Base-by-base conservation (phyloP, 2,113 vertebrate species). In the Eupsittula cactorum region DNA sequence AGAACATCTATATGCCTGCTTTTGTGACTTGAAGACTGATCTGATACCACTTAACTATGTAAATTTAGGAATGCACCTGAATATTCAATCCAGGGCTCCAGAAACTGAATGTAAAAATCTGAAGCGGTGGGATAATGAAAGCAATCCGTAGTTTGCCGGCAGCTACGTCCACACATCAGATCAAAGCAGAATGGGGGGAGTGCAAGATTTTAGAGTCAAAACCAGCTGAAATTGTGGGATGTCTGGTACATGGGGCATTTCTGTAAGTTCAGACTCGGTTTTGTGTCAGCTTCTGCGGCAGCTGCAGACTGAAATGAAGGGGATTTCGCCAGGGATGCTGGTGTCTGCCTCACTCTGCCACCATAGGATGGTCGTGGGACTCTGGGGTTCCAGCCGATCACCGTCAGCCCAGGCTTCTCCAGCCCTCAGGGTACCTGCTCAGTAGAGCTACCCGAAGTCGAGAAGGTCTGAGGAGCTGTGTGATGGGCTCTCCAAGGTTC, bases 31-130 rank as follows among this genome's bases (percentile, higher is more conserved):
- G 87, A 82, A 90, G 82, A 88, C 37, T 35, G 75, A 90, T 87
- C 75, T 73, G 85, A 82, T 95, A 62, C 57, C 71, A 80, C 87
- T 95, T 91, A 87, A 76, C 74, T 90, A 13, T 89, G 91, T 90
- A 93, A 81, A 87, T 68, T 76, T 65, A 67, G 74, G 57, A 80
- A 60, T 35, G 62, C 35, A 44, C 42, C 67, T 74, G 67, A 74
- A 83, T 47, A 44, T 82, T 83, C 57, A 89, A 50, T 86, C 46
- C 41, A 77, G 20, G n/a, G 10, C 41, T 89, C 44, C 39, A 44
- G 75, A 92, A 75, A 76, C 67, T 47, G 75, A 71, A 92, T 23
- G 63, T 60, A 65, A 68, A 95, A 85, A 11, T 76, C 78, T 79
- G 52, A 84, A 91, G 62, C 71, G 35, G 27, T 62, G 31, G 81